Percentiles rank a stretch among this genome's conserved stretches.
Evolutionary conservation across 2,113 vertebrate genomes (phyloP).

Genomic region (Spheniscus mendiculus): DNA sequence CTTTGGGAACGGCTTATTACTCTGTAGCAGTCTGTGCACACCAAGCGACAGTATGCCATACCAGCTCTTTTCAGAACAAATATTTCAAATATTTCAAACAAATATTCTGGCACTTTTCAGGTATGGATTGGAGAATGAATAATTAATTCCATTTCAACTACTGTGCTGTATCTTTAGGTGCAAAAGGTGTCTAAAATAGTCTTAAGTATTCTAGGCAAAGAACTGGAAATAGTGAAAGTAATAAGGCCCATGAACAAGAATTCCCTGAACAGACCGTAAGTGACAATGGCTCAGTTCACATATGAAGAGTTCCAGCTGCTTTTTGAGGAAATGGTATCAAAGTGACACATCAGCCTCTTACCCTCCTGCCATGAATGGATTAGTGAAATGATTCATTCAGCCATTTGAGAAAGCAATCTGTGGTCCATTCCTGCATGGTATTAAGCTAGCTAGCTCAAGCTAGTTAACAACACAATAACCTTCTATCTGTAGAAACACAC

Average conservation of each 20-base stretch:
- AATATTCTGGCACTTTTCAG: background rate
- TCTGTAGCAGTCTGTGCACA: background rate
- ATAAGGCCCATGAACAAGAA: background rate
- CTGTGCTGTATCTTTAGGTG: background rate
- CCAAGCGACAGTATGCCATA: background rate
- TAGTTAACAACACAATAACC: conserved; percentile 17
- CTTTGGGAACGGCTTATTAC: background rate
- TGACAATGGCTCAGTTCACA: background rate
- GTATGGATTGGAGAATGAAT: background rate
- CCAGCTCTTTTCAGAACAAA: background rate
- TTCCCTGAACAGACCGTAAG: background rate
- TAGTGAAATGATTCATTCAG: conserved; percentile 43
- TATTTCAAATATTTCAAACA: too few relatives aligned
- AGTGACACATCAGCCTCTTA: conserved; percentile 33
- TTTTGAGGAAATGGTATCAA: conserved; percentile 28
- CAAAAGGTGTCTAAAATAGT: background rate
- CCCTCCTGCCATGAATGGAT: conserved; percentile 39
- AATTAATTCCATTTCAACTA: background rate
- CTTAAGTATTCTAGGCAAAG: background rate
- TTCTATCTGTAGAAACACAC: background rate
- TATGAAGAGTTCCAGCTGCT: conserved; percentile 34
- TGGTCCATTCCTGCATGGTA: background rate
- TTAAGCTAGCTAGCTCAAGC: conserved; percentile 13
- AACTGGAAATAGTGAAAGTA: background rate
- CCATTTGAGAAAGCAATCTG: conserved; percentile 37